phyloP scores from a whole-genome alignment of 2,113 vertebrate species.

The Poeciliopsis occidentalis region DNA sequence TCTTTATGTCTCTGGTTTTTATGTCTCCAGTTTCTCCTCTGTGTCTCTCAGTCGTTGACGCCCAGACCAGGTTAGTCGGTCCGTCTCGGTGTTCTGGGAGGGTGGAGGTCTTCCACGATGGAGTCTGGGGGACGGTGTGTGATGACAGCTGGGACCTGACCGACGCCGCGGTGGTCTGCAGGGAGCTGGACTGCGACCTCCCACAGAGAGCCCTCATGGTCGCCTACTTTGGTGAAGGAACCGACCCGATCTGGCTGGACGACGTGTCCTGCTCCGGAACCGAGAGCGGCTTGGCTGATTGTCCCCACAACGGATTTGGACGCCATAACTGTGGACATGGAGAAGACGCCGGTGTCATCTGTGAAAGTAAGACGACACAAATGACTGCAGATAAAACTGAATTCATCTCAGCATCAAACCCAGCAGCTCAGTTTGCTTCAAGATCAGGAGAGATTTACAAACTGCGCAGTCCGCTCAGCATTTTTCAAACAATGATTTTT shows the following conservation, averaged over 20 bases:
- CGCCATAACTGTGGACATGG: not conserved
- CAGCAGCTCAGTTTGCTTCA: too few species aligned
- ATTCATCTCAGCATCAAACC: too few species aligned
- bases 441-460: too few species aligned
- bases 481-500: too few species aligned
- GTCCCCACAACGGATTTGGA: not conserved
- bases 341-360: not conserved
- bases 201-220: not conserved
- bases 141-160: not conserved
- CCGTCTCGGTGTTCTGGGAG: not conserved
- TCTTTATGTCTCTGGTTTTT: too few species aligned
- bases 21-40: not conserved
- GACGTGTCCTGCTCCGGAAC: not conserved
- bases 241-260: constrained; percentile 1
- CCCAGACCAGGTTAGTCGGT: not conserved
- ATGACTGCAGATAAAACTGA: not conserved
- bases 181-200: not conserved
- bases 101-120: not conserved
- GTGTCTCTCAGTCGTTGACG: not conserved
- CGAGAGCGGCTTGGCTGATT: not conserved
- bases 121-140: not conserved
- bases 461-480: too few species aligned
- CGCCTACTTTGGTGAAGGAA: not conserved
- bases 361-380: not conserved
- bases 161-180: constrained; percentile 1